Base-by-base conservation (phyloP, 1,140 invertebrate species). In the Parapsyche elsis region DNA sequence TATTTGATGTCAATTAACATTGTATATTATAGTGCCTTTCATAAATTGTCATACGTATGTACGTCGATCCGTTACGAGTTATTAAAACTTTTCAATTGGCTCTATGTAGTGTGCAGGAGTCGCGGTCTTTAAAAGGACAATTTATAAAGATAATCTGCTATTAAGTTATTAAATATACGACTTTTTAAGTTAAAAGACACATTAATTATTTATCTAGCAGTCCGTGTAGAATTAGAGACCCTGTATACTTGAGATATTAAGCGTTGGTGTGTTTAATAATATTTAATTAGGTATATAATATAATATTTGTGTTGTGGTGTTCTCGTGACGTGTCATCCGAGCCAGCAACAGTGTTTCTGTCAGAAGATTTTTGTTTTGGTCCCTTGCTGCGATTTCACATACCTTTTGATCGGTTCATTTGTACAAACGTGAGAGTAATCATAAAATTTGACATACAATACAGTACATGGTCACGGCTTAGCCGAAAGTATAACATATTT, bases 281-380 rank as follows among this genome's bases (percentile, higher is more conserved):
- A 53, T 53, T 53, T 53, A 1, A 7, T 38, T 38, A 38, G 1
- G 30, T 53, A 53, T 53, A n/a, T n/a, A n/a, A n/a, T n/a, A n/a
- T n/a, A n/a, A n/a, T n/a, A 53, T 53, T 53, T 53, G 16, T 53
- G 30, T 53, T 12, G 49, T 53, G 49, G 16, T 14, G 16, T 14
- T 45, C 23, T 44, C 70, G 21, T 30, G 24, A 30, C 14, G 23
- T 46, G 49, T 75, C 73, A 46, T 75, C 80, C 44, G 44, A 45
- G 74, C 73, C 71, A 30, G 21, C 67, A 77, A 79, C 73, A 83
- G 79, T 81, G 78, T 76, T 64, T 79, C 78, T 83, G 67, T 78
- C 24, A 78, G 81, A 83, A 83, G 80, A 83, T 83, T 81, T 79
- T 80, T 19, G 46, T 83, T 81, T 83, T 83, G 81, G 81, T 83